These are phyloP conservation scores for Neomonachus schauinslandi DNA, from an alignment of 2,113 vertebrate genomes.

Conservation along the genomic window DNA sequence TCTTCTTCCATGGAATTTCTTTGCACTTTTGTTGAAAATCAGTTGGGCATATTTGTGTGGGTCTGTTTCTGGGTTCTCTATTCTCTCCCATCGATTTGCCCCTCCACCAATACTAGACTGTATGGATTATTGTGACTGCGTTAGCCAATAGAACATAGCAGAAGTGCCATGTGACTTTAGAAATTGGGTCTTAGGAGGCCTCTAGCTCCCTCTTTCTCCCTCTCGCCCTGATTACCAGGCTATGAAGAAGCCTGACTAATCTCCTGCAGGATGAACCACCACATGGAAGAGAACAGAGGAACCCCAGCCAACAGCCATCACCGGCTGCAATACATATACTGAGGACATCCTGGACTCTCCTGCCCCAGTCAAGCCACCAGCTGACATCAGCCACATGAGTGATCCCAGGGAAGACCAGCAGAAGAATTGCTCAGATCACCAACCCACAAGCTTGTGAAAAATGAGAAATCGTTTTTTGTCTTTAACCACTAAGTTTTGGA, in stretches of 20 bases:
- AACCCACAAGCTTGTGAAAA: background rate
- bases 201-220: background rate
- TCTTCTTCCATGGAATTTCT: background rate
- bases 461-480: background rate
- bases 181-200: background rate
- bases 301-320: background rate
- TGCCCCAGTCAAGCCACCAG: background rate
- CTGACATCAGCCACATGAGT: background rate
- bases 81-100: background rate
- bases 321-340: rapidly evolving
- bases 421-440: background rate
- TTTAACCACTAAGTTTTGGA: background rate
- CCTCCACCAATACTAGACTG: background rate
- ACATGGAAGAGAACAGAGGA: background rate
- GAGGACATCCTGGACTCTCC: background rate
- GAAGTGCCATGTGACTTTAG: background rate
- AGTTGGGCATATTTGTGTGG: background rate
- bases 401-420: background rate
- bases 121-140: background rate
- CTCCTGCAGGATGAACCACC: background rate
- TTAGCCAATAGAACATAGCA: background rate
- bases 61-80: background rate
- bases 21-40: background rate
- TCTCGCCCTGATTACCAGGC: background rate
- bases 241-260: background rate